Evolutionary conservation across 2,113 vertebrate species (phyloP), one percentile per base, ranked within the genome.

Genomic region (Speoplatyrhinus poulsoni): DNA sequence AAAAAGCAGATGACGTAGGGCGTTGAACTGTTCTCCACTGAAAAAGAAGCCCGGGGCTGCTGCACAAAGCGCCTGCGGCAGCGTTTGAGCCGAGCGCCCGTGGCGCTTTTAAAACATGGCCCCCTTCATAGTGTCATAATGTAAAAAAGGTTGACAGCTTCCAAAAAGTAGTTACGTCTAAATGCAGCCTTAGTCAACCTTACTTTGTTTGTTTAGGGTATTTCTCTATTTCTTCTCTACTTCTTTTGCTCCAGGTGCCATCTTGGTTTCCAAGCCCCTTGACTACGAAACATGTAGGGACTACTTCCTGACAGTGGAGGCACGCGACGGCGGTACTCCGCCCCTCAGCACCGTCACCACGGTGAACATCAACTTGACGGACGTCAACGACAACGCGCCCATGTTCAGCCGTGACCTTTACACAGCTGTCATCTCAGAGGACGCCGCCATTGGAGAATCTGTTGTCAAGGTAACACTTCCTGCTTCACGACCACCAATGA

Each of bases 371-470:
- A 96, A 97, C 7, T 84, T 99, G 82, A 95, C 95, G 0, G 97
- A 99, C n/a, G 93, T 98, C 65, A 99, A 99, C 10, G 98, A 99
- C 91, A 98, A 98, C 0, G 90, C 95, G 0, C 98, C 98, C 0
- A 84, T 85, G 33, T 99, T 99, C 81, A 96, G 94, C 84, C 94
- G 93, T 4, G 87, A 91, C 0, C 80, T 93, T 60, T 99, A 99
- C 89, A 94, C 92, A 0, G 90, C 96, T 0, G 93, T 96, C 77
- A 91, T 98, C 85, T 95, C 96, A 0, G 98, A 99, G 82, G 97
- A 98, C 0, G 93, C 96, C 0, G 79, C 90, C 9, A 47, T 96
- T 0, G 97, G 96, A 0, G 94, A 96, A 64, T 92, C 95, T 0
- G 94, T 99, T 0, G 87, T 95, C 56, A 90, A 88, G 95, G 98